These are phyloP conservation scores for Aricia artaxerxes DNA, from an alignment of 2,888 invertebrate genomes.

Conservation along the genomic window DNA sequence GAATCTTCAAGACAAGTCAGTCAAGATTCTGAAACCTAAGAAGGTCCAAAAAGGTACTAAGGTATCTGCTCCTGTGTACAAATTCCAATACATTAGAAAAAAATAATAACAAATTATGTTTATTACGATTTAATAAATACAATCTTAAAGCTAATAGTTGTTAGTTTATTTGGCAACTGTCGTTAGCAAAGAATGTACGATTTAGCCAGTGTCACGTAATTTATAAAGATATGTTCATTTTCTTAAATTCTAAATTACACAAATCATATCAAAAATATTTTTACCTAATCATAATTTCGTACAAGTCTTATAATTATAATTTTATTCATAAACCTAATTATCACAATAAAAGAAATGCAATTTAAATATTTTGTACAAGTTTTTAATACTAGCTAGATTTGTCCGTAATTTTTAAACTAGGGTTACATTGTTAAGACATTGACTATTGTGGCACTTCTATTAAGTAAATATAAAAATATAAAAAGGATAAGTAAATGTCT, in stretches of 20 bases:
- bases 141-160: slow-evolving; percentile 16
- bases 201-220: neutral
- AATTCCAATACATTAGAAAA: slow-evolving; percentile 91
- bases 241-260: neutral
- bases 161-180: slow-evolving; percentile 23
- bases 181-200: neutral
- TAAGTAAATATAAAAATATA: neutral
- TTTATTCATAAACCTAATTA: slow-evolving; percentile 18
- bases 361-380: slow-evolving; percentile 31
- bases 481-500: neutral
- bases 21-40: slow-evolving; percentile 83
- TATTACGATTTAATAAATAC: slow-evolving; percentile 32
- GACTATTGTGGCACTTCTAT: neutral
- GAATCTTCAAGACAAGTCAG: slow-evolving; percentile 79
- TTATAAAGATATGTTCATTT: neutral
- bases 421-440: neutral
- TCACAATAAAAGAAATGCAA: slow-evolving; percentile 31
- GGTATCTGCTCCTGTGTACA: slow-evolving; percentile 86
- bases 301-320: neutral
- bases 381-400: slow-evolving; percentile 16
- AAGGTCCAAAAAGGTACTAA: slow-evolving; percentile 83
- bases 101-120: slow-evolving; percentile 69
- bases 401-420: neutral
- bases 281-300: neutral
- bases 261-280: neutral